Percentiles rank a stretch among this genome's conserved stretches.
These are phyloP conservation scores for Protosalanx chinensis DNA, from an alignment of 2,797 vertebrate genomes.

Conservation along the genomic window DNA sequence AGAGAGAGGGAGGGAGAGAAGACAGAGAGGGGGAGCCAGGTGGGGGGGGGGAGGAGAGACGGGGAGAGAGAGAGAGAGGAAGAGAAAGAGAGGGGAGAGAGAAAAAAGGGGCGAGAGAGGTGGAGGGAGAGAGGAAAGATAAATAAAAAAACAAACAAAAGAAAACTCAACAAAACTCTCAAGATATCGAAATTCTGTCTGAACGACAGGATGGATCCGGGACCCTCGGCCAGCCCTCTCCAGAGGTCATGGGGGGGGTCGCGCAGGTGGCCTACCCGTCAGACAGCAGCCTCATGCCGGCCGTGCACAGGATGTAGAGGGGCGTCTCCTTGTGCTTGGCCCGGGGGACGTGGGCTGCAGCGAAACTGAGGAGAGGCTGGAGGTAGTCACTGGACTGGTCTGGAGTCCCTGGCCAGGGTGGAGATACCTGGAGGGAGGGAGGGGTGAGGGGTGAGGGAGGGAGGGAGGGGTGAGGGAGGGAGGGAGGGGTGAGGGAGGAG, in stretches of 20 bases:
- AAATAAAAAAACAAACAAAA: too few relatives aligned
- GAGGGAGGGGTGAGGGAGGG: too few relatives aligned
- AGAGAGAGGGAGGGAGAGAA: neutral
- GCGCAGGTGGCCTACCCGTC: constrained; percentile 73
- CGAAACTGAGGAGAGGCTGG: constrained; percentile 85
- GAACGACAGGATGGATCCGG: too few relatives aligned
- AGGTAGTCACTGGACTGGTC: constrained; percentile 91
- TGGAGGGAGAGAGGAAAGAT: too few relatives aligned
- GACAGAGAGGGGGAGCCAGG: too few relatives aligned
- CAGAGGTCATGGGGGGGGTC: neutral
- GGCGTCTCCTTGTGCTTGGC: constrained; percentile 93
- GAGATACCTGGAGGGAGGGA: constrained; percentile 79
- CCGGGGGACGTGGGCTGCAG: constrained; percentile 86
- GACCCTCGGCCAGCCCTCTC: neutral
- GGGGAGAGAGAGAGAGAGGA: neutral
- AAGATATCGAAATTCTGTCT: too few relatives aligned
- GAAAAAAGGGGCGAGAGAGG: too few relatives aligned
- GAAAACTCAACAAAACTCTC: too few relatives aligned
- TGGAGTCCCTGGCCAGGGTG: constrained; percentile 82
- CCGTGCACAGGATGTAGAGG: constrained; percentile 93
- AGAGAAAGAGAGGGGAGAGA: too few relatives aligned
- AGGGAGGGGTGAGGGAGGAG: too few relatives aligned
- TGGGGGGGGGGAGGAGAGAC: neutral
- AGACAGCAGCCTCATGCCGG: constrained; percentile 90
- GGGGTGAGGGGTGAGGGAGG: neutral